A percentile compares a stretch with the other conserved stretches of the same genome.
These are phyloP conservation scores for Rugalucina vietnamica DNA, from an alignment of 2,888 invertebrate genomes.

Conservation along the genomic window DNA sequence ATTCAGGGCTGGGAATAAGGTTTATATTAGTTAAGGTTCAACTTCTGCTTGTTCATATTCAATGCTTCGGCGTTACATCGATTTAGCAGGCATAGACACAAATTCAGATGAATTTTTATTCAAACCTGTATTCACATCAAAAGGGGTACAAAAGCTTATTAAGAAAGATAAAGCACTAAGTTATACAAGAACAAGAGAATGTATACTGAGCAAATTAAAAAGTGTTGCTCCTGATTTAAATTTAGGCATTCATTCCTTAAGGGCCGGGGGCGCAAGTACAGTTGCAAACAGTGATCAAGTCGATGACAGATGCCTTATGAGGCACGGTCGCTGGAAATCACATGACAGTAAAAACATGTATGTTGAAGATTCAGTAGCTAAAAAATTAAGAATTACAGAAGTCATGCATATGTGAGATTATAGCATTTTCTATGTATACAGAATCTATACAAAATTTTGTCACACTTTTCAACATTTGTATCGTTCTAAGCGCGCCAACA, in stretches of 20 bases:
- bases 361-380: no score
- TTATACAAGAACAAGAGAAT: background rate
- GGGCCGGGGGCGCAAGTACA: slow-evolving; percentile 10
- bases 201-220: background rate
- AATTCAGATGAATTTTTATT: background rate
- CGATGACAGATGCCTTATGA: background rate
- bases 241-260: slow-evolving; percentile 1
- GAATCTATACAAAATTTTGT: no score
- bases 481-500: no score
- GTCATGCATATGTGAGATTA: no score
- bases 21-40: slow-evolving; percentile 25
- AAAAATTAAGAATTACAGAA: no score
- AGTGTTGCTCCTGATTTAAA: background rate
- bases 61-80: background rate
- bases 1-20: slow-evolving; percentile 25
- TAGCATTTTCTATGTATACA: no score
- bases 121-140: background rate
- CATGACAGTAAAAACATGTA: background rate
- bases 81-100: background rate
- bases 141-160: background rate
- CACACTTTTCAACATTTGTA: no score
- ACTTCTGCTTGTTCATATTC: slow-evolving; percentile 7
- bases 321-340: slow-evolving; percentile 14
- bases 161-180: background rate
- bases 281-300: slow-evolving; percentile 2